A percentile compares a stretch with the other conserved stretches of the same genome.
These are phyloP conservation scores for Ceratosolen solmsi DNA, from an alignment of 1,140 invertebrate species.

Conservation along the genomic window DNA sequence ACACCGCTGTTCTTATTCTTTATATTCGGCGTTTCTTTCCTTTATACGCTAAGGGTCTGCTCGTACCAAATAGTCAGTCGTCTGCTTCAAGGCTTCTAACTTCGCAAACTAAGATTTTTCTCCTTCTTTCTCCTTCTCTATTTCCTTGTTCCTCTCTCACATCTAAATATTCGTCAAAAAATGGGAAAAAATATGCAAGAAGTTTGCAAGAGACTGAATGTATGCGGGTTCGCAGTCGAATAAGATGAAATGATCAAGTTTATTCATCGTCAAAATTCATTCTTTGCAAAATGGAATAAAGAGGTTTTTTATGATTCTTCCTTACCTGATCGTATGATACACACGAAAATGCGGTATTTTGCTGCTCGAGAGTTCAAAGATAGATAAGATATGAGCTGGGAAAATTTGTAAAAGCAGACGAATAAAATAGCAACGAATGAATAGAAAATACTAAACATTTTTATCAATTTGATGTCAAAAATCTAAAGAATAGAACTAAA, in stretches of 20 bases:
- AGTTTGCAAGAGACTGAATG: background rate
- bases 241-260: background rate
- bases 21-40: background rate
- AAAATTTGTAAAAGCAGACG: background rate
- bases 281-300: background rate
- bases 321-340: background rate
- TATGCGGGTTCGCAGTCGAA: background rate
- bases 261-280: background rate
- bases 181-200: background rate
- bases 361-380: background rate
- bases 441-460: background rate
- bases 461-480: background rate
- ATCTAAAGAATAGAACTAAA: too few species aligned
- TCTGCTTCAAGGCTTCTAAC: slow-evolving; percentile 13
- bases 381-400: background rate
- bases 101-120: background rate
- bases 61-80: slow-evolving; percentile 29
- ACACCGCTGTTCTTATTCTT: background rate
- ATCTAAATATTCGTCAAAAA: background rate
- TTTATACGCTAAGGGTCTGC: background rate
- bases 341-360: background rate
- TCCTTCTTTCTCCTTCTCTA: background rate
- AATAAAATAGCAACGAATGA: background rate
- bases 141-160: background rate
- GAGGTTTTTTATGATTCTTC: background rate